phyloP scores from a whole-genome alignment of 2,797 vertebrate species.

The Oreochromis grahami region DNA sequence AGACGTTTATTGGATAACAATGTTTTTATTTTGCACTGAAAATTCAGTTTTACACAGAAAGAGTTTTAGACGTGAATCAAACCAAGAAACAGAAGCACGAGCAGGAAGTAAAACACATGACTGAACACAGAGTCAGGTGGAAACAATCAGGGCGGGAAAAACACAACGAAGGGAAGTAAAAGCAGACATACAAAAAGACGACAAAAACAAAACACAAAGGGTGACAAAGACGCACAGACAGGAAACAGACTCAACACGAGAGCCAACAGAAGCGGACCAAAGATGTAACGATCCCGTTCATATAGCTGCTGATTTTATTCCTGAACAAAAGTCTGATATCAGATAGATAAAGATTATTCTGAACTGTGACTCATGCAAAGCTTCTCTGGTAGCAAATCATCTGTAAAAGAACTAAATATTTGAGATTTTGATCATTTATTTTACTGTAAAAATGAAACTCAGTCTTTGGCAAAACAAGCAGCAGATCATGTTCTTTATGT shows the following conservation, averaged over 20 bases:
- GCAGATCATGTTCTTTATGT: rapidly evolving
- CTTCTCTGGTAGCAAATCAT: neutral
- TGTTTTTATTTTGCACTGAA: rapidly evolving
- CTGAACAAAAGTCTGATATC: neutral
- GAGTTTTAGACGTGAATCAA: neutral
- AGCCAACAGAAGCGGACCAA: rapidly evolving
- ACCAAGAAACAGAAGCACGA: neutral
- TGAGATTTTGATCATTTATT: rapidly evolving
- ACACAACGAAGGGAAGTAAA: neutral
- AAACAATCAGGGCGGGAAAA: neutral
- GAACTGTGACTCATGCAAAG: no score
- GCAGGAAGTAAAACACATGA: neutral
- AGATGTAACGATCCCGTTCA: neutral
- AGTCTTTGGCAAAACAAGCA: neutral
- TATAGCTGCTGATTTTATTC: neutral
- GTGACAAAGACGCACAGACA: neutral
- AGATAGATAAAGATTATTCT: neutral
- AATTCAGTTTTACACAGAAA: neutral
- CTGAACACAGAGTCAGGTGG: neutral
- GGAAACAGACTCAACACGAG: neutral
- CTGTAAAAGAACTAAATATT: rapidly evolving
- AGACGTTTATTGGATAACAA: neutral
- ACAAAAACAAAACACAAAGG: neutral
- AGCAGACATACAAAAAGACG: neutral
- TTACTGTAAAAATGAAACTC: neutral